Conservation (phyloP, 1,140 invertebrate species). For the Lamellibrachia luymesi region DNA sequence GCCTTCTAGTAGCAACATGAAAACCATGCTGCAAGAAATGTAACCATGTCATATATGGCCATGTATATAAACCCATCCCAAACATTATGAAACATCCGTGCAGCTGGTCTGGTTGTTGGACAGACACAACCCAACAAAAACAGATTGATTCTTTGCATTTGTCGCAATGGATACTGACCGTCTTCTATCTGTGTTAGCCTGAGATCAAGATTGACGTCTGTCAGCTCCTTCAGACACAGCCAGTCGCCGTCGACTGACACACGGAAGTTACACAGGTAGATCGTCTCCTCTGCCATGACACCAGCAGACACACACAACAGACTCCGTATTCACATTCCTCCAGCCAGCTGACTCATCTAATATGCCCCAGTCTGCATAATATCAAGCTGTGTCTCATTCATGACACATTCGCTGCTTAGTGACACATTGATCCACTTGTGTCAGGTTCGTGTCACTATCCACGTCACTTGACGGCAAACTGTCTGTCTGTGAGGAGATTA, state of each 20-base stretch:
- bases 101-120: neutral
- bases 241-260: slow-evolving; percentile 96
- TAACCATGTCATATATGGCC: neutral
- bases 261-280: slow-evolving; percentile 94
- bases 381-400: neutral
- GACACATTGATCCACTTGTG: neutral
- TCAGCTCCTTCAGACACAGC: slow-evolving; percentile 92
- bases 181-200: neutral
- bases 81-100: neutral
- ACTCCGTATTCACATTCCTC: neutral
- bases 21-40: neutral
- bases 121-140: neutral
- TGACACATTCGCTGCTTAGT: neutral
- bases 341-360: neutral
- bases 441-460: neutral
- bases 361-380: neutral
- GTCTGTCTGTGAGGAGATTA: neutral
- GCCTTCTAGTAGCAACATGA: neutral
- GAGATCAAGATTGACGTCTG: slow-evolving; percentile 60
- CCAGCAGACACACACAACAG: neutral
- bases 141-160: neutral
- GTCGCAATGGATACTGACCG: neutral
- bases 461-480: neutral
- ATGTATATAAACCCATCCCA: neutral
- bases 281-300: slow-evolving; percentile 81